Conservation (phyloP, 2,113 vertebrate species). For the Pseudonaja textilis region DNA sequence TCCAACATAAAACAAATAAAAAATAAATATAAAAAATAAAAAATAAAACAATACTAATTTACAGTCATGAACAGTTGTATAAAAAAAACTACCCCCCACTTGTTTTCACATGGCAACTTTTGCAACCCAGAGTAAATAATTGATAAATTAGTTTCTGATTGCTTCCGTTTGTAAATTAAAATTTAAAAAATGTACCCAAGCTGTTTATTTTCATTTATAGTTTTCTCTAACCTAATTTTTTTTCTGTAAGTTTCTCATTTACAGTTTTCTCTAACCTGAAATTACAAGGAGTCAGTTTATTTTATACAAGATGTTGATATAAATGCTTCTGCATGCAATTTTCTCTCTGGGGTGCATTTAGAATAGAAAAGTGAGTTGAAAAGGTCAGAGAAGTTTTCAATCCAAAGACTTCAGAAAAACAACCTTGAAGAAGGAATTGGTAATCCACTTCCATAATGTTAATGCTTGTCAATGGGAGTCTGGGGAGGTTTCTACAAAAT, state of each 20-base stretch:
- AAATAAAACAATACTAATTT: not conserved
- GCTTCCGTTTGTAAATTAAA: not conserved
- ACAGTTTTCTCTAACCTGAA: not conserved
- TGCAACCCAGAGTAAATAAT: not conserved
- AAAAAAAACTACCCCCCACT: not conserved
- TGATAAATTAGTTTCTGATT: not conserved
- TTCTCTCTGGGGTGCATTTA: not conserved
- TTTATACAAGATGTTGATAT: not conserved
- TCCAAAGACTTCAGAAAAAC: not conserved
- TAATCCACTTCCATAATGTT: not conserved
- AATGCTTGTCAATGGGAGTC: not conserved
- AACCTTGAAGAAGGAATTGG: not conserved
- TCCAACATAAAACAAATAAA: not conserved
- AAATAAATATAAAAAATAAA: not conserved
- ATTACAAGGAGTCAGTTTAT: not conserved
- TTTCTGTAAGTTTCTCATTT: not conserved
- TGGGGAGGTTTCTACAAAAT: not conserved
- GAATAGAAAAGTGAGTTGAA: not conserved
- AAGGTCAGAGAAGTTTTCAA: not conserved
- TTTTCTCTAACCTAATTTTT: not conserved
- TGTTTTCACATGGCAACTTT: not conserved
- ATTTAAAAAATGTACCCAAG: not conserved
- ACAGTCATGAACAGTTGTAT: not conserved
- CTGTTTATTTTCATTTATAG: not conserved
- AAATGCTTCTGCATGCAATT: not conserved